Conservation (phyloP, 2,888 invertebrate genomes). For the Eulithis testata region DNA sequence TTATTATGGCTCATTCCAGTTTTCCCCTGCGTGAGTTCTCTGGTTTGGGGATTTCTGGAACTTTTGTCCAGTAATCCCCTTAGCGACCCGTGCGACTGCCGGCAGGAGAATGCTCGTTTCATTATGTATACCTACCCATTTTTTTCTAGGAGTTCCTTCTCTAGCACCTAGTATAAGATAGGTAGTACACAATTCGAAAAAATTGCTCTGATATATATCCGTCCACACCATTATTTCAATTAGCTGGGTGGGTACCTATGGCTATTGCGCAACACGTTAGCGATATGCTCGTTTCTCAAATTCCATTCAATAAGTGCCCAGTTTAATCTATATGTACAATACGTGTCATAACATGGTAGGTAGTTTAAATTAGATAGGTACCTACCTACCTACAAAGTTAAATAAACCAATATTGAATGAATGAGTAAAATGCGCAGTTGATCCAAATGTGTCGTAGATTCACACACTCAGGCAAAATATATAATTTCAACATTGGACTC, state of each 20-base stretch:
- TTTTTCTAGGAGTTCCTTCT: too few relatives aligned
- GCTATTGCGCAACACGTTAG: conserved; percentile 1
- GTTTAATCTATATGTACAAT: conserved; percentile 18
- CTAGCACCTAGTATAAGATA: not conserved
- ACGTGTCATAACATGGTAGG: conserved; percentile 46
- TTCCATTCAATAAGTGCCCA: conserved; percentile 35
- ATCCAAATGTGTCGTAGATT: conserved; percentile 21
- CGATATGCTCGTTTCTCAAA: conserved; percentile 42
- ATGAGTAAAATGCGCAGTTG: conserved; percentile 39
- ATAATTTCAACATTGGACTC: too few relatives aligned
- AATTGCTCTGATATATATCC: not conserved
- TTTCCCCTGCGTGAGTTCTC: too few relatives aligned
- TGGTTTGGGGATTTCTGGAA: too few relatives aligned
- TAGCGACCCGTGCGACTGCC: too few relatives aligned
- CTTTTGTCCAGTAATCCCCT: too few relatives aligned
- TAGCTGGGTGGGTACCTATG: conserved; percentile 1
- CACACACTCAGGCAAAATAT: not conserved
- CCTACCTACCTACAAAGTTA: conserved; percentile 11
- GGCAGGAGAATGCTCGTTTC: too few relatives aligned
- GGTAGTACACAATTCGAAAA: not conserved
- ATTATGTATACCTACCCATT: too few relatives aligned
- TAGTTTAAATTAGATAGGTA: too few relatives aligned
- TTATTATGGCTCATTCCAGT: too few relatives aligned
- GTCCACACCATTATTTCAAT: conserved; percentile 1
- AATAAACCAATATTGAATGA: conserved; percentile 47